Evolutionary conservation across 2,797 vertebrate species (phyloP), one percentile per base, ranked within the genome.

Genomic region (Poecilia velifera): DNA sequence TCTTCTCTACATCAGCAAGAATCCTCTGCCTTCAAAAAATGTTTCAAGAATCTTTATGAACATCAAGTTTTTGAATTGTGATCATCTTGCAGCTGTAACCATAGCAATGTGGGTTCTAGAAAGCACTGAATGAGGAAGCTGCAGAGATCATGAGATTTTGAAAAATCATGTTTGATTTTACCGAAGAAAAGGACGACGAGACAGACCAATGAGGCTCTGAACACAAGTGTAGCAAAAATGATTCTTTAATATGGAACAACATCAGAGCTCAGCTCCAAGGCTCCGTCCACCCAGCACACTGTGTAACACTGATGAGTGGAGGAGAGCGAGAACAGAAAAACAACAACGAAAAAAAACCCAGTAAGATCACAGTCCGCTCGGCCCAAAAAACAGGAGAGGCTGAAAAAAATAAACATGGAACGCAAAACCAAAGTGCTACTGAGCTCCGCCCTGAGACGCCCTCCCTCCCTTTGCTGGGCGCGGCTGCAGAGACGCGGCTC

Each of bases 351-450:
- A 91, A 94, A 92, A 90, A 94, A 8, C 8, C 57, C 91, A 91
- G 87, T 93, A 94, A 96, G 94, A 95, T 96, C 96, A 96, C 96
- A 96, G 95, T 96, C 94, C 77, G 94, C 94, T 96, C 92, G 95
- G 96, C 96, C 68, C 93, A 31, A 92, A 95, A 96, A 96, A 95
- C 96, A 96, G 96, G 96, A 96, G 96, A 96, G 96, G 96, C 95
- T 90, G 83, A 90, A 94, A 94, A 92, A 94, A 95, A 94, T 55
- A 76, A 81, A 72, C 90, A 92, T 92, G 96, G 95, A 96, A 96
- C 95, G 94, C 95, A 90, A 94, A 93, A 93, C 95, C 89, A 87
- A 93, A 93, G 88, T 83, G 81, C 88, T 88, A 90, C 95, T 88
- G 93, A 93, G 92, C 85, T 71, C 81, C 81, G 92, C 91, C 91